Conservation (phyloP, 2,888 invertebrate genomes). For the Chelonus formosanus region DNA sequence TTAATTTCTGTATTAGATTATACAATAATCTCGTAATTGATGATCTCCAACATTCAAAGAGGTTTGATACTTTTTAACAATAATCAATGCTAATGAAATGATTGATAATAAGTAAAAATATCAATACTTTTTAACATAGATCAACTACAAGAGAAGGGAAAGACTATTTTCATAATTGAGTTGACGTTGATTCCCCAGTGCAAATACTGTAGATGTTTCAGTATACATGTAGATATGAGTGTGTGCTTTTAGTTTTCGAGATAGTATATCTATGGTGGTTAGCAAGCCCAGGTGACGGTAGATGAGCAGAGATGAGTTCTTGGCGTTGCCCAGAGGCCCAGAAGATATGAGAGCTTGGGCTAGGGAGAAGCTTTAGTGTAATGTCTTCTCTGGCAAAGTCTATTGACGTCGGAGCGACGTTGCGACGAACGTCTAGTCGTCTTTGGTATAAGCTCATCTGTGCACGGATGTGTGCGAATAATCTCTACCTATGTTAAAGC, state of each 20-base stretch:
- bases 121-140: background rate
- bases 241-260: too few species aligned
- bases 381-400: too few species aligned
- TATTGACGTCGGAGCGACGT: too few species aligned
- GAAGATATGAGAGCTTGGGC: constrained; percentile 50
- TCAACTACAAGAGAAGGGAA: background rate
- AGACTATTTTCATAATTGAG: constrained; percentile 2
- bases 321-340: constrained; percentile 48
- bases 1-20: background rate
- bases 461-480: too few species aligned
- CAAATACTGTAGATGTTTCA: constrained; percentile 7
- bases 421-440: too few species aligned
- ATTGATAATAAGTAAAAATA: too few species aligned
- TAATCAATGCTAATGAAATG: too few species aligned
- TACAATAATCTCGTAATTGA: background rate
- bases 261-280: constrained; percentile 33
- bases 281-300: constrained; percentile 36
- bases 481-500: too few species aligned
- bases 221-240: constrained; percentile 5
- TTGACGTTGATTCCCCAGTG: background rate
- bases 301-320: constrained; percentile 32
- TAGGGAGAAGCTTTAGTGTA: too few species aligned
- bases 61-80: too few species aligned
- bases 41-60: too few species aligned
- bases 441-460: too few species aligned